Base-by-base conservation (phyloP, 1,140 invertebrate genomes). In the Mylabris phalerata region DNA sequence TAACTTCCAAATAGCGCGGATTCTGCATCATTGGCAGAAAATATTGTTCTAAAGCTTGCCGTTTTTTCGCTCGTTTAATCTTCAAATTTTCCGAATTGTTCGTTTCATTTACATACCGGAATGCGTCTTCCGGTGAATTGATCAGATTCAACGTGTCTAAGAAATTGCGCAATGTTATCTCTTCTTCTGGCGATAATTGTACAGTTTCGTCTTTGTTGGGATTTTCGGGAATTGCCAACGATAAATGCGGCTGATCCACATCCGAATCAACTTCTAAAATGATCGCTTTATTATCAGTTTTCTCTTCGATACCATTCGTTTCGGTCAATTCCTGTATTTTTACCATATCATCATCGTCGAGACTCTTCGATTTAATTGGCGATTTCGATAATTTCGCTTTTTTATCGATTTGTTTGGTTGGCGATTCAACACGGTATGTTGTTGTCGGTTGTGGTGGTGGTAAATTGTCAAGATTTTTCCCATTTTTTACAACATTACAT, bases 1-100 rank as follows among this genome's bases (percentile, higher is more conserved):
- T 87, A 2, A 85, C 84, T 58, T 84, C 83, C 55, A 87, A 75
- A 50, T 77, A 80, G 66, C 83, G 76, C 19, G 80, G 80, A 59
- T 79, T 77, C 43, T 79, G 75, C 10, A 75, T 68, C 32, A 78
- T 72, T 11, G 79, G 77, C 3, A 76, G 64, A 62, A 79, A 77
- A 70, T 79, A 78, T 47, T 83, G 77, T 48, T 81, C 81, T 13
- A 80, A 67, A 39, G 77, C 71, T 11, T 75, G 78, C 46, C 82
- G 80, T 67, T 82, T 85, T 60, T 79, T 77, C 6, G 75, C 66
- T 61, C 73, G 75, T 46, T 74, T 74, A 26, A 47, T 50, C 67
- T 69, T 73, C 13, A 71, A 60, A 11, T 41, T 57, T 46, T 64
- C 62, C n/a, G 57, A 55, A 55, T 26, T 55, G 26, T 54, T 67